A percentile compares a stretch with the other conserved stretches of the same genome.
Evolutionary conservation across 64 coral and sea anemone genomes (phyloP).

Genomic region (Acropora tenuis): DNA sequence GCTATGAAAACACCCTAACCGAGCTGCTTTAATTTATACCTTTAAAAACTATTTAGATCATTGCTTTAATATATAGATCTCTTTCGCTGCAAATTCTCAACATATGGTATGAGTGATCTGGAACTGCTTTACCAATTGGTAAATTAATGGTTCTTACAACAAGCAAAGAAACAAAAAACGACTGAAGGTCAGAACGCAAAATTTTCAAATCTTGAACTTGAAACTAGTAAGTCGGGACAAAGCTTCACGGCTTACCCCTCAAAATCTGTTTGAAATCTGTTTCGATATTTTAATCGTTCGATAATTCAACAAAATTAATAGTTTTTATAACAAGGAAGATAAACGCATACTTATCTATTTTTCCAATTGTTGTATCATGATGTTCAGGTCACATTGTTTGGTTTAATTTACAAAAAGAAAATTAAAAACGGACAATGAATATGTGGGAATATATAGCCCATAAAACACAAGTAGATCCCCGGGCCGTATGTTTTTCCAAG

Average conservation of each 20-base stretch:
- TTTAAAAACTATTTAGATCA: too few species aligned
- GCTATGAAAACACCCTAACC: too few species aligned
- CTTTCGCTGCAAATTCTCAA: too few species aligned
- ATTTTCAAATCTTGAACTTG: background rate
- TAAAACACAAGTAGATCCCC: background rate
- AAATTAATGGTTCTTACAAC: background rate
- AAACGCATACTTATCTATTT: constrained; percentile 26
- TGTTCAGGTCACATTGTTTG: background rate
- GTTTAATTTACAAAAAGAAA: background rate
- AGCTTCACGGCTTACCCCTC: too few species aligned
- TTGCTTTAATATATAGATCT: too few species aligned
- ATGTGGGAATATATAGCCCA: background rate
- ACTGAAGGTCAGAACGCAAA: background rate
- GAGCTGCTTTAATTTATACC: too few species aligned
- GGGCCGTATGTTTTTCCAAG: too few species aligned
- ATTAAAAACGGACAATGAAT: background rate
- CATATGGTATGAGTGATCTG: too few species aligned
- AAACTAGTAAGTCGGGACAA: background rate
- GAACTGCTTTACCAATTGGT: too few species aligned
- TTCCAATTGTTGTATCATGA: background rate
- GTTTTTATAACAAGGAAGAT: background rate
- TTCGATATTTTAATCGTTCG: constrained; percentile 2
- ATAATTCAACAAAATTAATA: background rate
- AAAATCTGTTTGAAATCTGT: background rate
- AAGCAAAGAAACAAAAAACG: background rate